Evolutionary conservation across 2,797 vertebrate genomes (phyloP).

Genomic region (Onychomys leucogaster): DNA sequence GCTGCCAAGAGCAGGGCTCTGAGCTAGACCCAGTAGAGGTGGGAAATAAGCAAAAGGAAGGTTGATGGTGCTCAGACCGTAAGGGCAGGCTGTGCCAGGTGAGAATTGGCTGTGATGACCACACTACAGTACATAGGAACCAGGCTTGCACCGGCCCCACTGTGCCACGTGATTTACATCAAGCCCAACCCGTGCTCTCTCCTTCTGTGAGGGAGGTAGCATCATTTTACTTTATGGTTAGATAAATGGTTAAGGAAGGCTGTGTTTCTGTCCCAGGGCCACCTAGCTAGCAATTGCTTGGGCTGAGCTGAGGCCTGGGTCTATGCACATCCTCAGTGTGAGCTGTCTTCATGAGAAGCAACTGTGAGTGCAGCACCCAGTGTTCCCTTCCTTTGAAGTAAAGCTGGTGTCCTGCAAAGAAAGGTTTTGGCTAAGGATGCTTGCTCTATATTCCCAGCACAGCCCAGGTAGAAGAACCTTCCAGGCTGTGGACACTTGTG

Average conservation of each 20-base stretch:
- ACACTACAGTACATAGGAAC: background rate
- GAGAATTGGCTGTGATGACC: background rate
- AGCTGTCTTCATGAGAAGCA: too few species aligned
- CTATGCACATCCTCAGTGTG: accelerated
- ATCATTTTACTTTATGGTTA: accelerated
- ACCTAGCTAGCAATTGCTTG: background rate
- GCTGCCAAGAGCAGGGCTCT: background rate
- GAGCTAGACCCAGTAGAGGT: background rate
- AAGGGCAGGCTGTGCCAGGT: background rate
- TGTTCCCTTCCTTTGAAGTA: accelerated
- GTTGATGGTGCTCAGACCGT: accelerated
- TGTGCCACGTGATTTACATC: background rate
- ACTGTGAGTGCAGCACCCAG: background rate
- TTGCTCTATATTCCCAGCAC: background rate
- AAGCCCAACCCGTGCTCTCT: accelerated
- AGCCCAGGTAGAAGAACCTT: background rate
- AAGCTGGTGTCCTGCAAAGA: background rate
- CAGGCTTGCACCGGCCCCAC: background rate
- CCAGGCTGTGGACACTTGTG: accelerated
- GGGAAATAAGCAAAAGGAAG: too few species aligned
- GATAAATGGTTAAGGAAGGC: background rate
- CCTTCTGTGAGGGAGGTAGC: background rate
- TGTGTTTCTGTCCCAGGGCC: background rate
- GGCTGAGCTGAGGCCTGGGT: background rate
- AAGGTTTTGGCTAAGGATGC: background rate